Percentiles rank a stretch among this genome's conserved stretches.
Evolutionary conservation across 2,113 vertebrate genomes (phyloP).

Genomic region (Cariama cristata): DNA sequence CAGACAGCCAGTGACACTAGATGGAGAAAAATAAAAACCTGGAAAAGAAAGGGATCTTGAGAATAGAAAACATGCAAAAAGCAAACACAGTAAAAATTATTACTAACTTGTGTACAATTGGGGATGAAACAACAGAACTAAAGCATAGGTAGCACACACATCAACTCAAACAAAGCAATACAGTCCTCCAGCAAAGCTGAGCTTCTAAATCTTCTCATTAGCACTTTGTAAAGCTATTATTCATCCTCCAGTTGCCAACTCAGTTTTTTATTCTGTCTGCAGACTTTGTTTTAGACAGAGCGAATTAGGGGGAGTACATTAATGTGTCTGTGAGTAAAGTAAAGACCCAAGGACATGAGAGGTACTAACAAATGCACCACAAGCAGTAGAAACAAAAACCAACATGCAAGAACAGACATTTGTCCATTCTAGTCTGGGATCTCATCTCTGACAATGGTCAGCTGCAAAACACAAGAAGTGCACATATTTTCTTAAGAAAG

Average conservation of each 20-base stretch:
- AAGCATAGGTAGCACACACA: not conserved
- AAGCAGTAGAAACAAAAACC: not conserved
- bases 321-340: not conserved
- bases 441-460: not conserved
- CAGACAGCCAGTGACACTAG: conserved; percentile 70
- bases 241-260: not conserved
- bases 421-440: not conserved
- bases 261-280: not conserved
- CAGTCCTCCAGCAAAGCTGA: not conserved
- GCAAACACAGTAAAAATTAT: not conserved
- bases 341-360: not conserved
- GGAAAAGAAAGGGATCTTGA: not conserved
- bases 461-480: not conserved
- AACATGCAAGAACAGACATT: not conserved
- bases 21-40: conserved; percentile 85
- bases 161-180: not conserved
- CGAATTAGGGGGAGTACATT: not conserved
- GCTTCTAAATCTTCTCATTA: not conserved
- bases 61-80: not conserved
- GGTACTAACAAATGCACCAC: not conserved
- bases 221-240: not conserved
- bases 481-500: not conserved
- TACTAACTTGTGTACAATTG: not conserved
- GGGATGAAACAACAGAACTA: not conserved
- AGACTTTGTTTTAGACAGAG: not conserved